Evolutionary conservation across 2,888 invertebrate species (phyloP), one percentile per base, ranked within the genome.

Genomic region (Odontothrips loti): DNA sequence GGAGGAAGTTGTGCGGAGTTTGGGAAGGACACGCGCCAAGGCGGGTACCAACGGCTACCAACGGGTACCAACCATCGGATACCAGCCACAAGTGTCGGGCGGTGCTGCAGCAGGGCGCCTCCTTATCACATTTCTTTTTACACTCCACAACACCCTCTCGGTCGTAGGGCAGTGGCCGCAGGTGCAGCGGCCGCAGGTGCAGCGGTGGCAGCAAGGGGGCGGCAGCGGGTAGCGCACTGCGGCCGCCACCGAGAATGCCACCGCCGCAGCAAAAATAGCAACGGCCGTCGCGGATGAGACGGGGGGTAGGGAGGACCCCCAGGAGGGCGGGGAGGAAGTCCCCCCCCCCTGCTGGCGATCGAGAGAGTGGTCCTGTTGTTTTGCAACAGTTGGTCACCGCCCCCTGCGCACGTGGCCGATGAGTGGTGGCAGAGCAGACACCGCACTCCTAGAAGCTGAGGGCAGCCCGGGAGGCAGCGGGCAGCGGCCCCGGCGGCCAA

Each of bases 311-410:
- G 34, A 43, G 34, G 34, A 6, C 34, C 34, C 34, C 6, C 1
- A 15, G 58, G 58, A 15, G 58, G 12, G 34, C 3, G 34, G 51
- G 17, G 58, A 17, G 17, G 20, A 17, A n/a, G 15, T 17, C 17
- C 34, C 6, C 34, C 34, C 34, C 6, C 34, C 6, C 34, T 43
- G 34, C 34, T 43, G 34, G 2, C 58, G 58, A 58, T 58, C 34
- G 34, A 43, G 34, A 43, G 34, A 43, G 34, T 43, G 34, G 34
- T 43, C 58, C 58, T 17, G 58, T 9, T 75, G 68, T 75, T 75
- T 75, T 75, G 68, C 68, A 75, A 75, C 27, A 27, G 68, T 27
- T 75, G 68, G 68, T 75, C 68, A 75, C 68, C 68, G 68, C 68
- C 27, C 68, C 68, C 68, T 51, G 20, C 17, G 58, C 58, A 58